phyloP scores from a whole-genome alignment of 2,113 vertebrate species.

The Helogale parvula region DNA sequence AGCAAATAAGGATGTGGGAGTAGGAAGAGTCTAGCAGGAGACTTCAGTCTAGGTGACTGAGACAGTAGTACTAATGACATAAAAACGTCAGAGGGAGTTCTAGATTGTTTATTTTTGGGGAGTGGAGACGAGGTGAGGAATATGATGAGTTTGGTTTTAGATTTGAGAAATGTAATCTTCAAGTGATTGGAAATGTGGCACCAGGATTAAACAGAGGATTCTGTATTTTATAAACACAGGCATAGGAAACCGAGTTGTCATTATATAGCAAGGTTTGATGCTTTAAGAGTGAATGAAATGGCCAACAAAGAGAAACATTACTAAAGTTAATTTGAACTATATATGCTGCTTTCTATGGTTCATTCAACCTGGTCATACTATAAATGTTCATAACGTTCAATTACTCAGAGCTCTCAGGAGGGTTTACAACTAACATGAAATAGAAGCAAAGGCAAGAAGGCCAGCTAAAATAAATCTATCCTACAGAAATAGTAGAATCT shows the following conservation, averaged over 20 bases:
- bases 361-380: not conserved
- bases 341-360: not conserved
- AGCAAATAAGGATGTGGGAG: not conserved
- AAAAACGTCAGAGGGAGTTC: not conserved
- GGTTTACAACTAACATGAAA: constrained; percentile 5
- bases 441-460: not conserved
- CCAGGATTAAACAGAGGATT: not conserved
- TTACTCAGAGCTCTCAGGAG: constrained; percentile 5
- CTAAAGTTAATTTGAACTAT: constrained; percentile 38
- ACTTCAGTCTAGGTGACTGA: not conserved
- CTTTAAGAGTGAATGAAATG: constrained; percentile 8
- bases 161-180: not conserved
- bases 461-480: constrained; percentile 43
- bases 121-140: not conserved
- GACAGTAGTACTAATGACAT: not conserved
- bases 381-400: constrained; percentile 42
- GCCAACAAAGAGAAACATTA: constrained; percentile 52
- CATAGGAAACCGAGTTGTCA: not conserved
- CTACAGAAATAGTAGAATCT: constrained; percentile 34
- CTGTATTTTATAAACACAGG: constrained; percentile 54
- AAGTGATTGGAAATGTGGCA: not conserved
- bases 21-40: not conserved
- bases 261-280: constrained; percentile 25
- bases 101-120: not conserved
- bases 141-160: constrained; percentile 38